phyloP scores from a whole-genome alignment of 2,888 invertebrate species.

The Steromphala cineraria region DNA sequence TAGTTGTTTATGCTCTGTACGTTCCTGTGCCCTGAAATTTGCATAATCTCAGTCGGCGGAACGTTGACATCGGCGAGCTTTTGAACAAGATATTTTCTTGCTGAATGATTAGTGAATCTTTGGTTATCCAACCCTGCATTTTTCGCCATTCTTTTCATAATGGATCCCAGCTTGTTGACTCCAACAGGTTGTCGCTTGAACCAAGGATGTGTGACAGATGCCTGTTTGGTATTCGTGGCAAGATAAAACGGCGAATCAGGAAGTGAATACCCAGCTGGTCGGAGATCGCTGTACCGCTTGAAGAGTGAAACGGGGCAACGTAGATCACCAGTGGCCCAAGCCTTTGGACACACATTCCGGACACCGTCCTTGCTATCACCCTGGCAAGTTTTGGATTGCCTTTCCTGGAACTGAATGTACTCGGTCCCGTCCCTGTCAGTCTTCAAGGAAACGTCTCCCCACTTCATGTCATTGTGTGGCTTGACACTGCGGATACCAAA shows the following conservation, averaged over 20 bases:
- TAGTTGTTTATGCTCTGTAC: neutral
- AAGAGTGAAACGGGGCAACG: neutral
- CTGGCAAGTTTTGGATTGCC: neutral
- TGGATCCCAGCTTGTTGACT: neutral
- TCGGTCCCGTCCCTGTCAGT: neutral
- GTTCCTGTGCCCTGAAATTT: constrained; percentile 1
- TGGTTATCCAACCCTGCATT: neutral
- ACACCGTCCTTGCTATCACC: neutral
- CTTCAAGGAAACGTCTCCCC: neutral
- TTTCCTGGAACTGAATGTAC: neutral
- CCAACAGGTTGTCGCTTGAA: neutral
- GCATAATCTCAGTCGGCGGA: neutral
- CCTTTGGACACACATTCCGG: neutral
- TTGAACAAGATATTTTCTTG: neutral
- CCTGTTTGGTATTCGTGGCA: neutral
- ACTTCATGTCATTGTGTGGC: neutral
- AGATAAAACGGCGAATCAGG: neutral
- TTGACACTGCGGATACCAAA: neutral
- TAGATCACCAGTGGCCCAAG: neutral
- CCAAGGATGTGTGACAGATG: neutral
- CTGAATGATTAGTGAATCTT: neutral
- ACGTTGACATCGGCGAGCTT: neutral
- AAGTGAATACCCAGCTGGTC: neutral
- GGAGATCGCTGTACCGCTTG: neutral
- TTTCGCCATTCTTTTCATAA: neutral